Conservation (phyloP, 1,140 invertebrate genomes). For the Heterodera schachtii region DNA sequence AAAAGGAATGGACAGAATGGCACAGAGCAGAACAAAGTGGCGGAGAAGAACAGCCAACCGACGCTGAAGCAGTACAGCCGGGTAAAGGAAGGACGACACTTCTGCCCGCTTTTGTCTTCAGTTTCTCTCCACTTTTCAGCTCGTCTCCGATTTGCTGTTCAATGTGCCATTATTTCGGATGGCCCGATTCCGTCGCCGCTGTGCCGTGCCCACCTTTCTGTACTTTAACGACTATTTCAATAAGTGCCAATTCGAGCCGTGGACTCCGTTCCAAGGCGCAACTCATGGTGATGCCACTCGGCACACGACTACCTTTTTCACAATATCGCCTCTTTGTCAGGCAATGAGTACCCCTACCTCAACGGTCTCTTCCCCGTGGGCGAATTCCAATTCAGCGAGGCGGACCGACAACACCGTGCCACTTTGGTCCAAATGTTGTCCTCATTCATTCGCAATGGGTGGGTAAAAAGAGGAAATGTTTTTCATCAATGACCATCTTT, state of each 20-base stretch:
- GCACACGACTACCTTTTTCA: no score
- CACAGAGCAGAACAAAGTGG: not conserved
- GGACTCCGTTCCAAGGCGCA: constrained; percentile 35
- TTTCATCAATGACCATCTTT: no score
- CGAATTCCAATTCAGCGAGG: constrained; percentile 43
- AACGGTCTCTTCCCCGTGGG: constrained; percentile 43
- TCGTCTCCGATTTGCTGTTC: constrained; percentile 44
- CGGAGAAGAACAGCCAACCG: not conserved
- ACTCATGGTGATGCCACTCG: not conserved
- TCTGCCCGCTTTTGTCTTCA: no score
- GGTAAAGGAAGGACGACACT: constrained; percentile 2
- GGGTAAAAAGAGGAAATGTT: not conserved
- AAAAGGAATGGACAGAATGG: constrained; percentile 15
- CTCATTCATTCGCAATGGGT: constrained; percentile 18
- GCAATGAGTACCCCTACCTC: constrained; percentile 47
- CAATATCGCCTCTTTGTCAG: constrained; percentile 13
- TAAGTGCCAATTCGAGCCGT: constrained; percentile 28
- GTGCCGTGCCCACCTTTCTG: constrained; percentile 37
- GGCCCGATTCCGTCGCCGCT: constrained; percentile 27
- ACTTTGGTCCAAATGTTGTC: constrained; percentile 19
- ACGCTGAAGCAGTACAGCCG: constrained; percentile 41
- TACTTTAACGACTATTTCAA: constrained; percentile 49
- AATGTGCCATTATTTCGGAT: constrained; percentile 45
- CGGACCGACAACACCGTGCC: constrained; percentile 20
- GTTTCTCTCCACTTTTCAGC: constrained; percentile 9